Evolutionary conservation across 2,888 invertebrate species (phyloP), one percentile per base, ranked within the genome.

Genomic region (Pachydiplax longipennis): DNA sequence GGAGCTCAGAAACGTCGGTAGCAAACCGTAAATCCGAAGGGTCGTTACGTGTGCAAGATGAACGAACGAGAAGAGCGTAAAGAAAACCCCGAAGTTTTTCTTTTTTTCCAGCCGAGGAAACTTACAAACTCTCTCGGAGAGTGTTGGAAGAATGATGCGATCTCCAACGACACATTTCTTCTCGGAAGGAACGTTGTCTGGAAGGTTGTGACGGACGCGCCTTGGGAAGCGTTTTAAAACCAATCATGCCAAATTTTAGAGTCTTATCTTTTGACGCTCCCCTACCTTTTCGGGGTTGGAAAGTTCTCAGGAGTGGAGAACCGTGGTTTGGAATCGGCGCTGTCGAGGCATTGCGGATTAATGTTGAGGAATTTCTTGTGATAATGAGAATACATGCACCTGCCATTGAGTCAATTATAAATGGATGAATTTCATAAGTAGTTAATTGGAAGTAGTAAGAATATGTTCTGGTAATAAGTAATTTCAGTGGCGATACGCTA

Each of bases 21-120:
- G 83, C n/a, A 83, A 83, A 53, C 83, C 83, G 53, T 83, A 83
- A 83, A 83, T 83, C 83, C 83, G 53, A 53, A 44, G 44, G 58
- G 53, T 83, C 83, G 83, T 53, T 31, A 48, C 82, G 82, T 48
- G 82, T 48, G n/a, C 82, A 48, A 82, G 82, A 82, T 82, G 82
- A 82, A 40, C 13, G 48, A 82, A 53, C 53, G 31, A n/a, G 31
- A n/a, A 61, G 61, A 61, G 61, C 61, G 5, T 6, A 61, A 61
- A n/a, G 37, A 37, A 37, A n/a, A n/a, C 3, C 37, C n/a, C 61
- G 35, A 83, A 83, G 53, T 31, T 83, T 83, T 37, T n/a, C n/a
- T n/a, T n/a, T 37, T 53, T 31, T 48, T 83, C 48, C 25, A 35
- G 18, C 31, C 31, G 83, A 12, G 15, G 31, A 83, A 61, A 83